phyloP scores from a whole-genome alignment of 2,888 invertebrate species.

The Phalera bucephala region DNA sequence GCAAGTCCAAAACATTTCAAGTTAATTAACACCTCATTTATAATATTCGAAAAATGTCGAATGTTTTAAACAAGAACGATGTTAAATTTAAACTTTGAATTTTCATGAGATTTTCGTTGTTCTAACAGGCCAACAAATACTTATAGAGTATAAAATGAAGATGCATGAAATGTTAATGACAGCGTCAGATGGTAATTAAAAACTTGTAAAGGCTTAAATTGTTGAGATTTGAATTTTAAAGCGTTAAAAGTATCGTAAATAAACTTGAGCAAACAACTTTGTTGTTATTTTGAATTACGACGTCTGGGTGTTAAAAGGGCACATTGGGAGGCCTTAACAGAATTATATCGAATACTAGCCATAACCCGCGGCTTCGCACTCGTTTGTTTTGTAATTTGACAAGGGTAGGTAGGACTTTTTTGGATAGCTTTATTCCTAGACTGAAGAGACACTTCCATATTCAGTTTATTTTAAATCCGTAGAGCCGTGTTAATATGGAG shows the following conservation, averaged over 20 bases:
- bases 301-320: not conserved
- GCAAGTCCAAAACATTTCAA: too few species aligned
- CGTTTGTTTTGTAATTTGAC: too few species aligned
- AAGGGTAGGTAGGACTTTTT: too few species aligned
- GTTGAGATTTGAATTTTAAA: not conserved
- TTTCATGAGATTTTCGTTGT: constrained; percentile 1
- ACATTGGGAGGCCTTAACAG: not conserved
- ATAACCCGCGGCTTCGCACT: too few species aligned
- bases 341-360: too few species aligned
- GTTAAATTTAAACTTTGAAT: not conserved
- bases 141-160: not conserved
- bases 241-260: not conserved
- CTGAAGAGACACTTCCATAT: too few species aligned
- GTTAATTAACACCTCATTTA: not conserved
- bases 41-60: not conserved
- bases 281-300: not conserved
- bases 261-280: not conserved
- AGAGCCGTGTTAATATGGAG: too few species aligned
- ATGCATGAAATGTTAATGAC: not conserved
- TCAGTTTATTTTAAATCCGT: too few species aligned
- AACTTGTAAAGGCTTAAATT: constrained; percentile 1
- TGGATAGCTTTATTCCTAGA: too few species aligned
- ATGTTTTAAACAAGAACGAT: not conserved
- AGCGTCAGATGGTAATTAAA: constrained; percentile 1
- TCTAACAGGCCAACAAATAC: not conserved